Evolutionary conservation across 2,888 invertebrate species (phyloP).

Genomic region (Sussaba pulchella): DNA sequence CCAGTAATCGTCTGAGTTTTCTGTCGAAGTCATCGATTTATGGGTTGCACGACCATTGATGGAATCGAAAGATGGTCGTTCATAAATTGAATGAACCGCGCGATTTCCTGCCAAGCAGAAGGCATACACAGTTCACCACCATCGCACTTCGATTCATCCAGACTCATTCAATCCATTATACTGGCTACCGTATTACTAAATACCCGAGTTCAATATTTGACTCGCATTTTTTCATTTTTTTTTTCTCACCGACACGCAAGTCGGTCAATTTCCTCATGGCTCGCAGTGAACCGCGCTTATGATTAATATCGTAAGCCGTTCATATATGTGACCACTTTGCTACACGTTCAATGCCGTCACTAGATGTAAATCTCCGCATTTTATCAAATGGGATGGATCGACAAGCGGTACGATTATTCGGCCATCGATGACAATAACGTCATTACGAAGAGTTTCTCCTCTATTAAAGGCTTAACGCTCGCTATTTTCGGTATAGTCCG

Average conservation of each 20-base stretch:
- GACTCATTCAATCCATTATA: conserved; percentile 20
- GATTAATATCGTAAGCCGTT: conserved; percentile 17
- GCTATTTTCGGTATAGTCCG: conserved; percentile 3
- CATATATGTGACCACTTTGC: conserved; percentile 23
- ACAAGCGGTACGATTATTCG: conserved; percentile 27
- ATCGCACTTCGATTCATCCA: conserved; percentile 16
- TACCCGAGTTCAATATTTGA: conserved; percentile 53
- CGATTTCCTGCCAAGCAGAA: conserved; percentile 33
- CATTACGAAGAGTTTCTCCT: conserved; percentile 12
- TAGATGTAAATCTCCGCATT: conserved; percentile 18
- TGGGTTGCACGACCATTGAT: conserved; percentile 7
- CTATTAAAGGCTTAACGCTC: neutral
- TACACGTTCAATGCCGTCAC: conserved; percentile 12
- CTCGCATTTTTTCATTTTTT: conserved; percentile 56
- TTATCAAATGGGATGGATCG: conserved; percentile 20
- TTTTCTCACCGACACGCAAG: conserved; percentile 26
- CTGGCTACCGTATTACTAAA: conserved; percentile 42
- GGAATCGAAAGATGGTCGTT: conserved; percentile 32
- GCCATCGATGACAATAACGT: conserved; percentile 15
- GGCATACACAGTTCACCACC: conserved; percentile 32
- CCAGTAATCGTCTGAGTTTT: conserved; percentile 31
- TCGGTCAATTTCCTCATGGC: conserved; percentile 43
- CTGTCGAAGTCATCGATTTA: neutral
- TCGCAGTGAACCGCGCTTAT: conserved; percentile 1
- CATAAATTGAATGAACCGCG: conserved; percentile 20